Conservation (phyloP, 1,140 invertebrate genomes). For the Hydropsyche tenuis region DNA sequence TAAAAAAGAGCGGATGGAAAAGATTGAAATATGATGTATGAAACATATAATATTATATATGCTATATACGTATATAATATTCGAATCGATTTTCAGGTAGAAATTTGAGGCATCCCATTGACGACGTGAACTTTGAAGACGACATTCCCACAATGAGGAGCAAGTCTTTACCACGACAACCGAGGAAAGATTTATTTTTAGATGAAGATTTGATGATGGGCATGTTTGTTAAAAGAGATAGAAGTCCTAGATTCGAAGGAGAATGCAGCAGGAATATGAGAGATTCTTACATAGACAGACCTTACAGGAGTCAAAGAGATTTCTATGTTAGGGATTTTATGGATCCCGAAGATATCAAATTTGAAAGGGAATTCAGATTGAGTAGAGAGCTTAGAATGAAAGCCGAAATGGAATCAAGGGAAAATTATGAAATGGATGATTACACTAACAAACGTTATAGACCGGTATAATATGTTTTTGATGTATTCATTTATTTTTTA, state of each 20-base stretch:
- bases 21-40: too few species aligned
- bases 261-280: conserved; percentile 12
- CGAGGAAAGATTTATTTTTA: conserved; percentile 35
- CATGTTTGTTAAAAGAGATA: conserved; percentile 8
- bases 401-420: conserved; percentile 28
- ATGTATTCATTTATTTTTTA: neutral
- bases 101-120: conserved; percentile 37
- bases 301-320: conserved; percentile 31
- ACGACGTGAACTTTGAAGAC: conserved; percentile 37
- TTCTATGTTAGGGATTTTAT: conserved; percentile 37
- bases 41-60: neutral
- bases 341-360: conserved; percentile 23
- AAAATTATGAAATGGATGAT: conserved; percentile 43
- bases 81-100: conserved; percentile 7
- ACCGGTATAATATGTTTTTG: conserved; percentile 5
- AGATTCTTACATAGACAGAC: conserved; percentile 22
- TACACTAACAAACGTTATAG: neutral
- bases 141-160: conserved; percentile 38
- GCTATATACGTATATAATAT: neutral
- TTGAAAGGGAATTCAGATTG: conserved; percentile 5
- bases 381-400: conserved; percentile 34
- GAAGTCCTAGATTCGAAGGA: conserved; percentile 42
- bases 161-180: conserved; percentile 48
- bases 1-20: too few species aligned
- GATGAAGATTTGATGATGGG: conserved; percentile 37